These are phyloP conservation scores for Micropterix aruncella DNA, from an alignment of 2,888 invertebrate genomes.

Conservation along the genomic window DNA sequence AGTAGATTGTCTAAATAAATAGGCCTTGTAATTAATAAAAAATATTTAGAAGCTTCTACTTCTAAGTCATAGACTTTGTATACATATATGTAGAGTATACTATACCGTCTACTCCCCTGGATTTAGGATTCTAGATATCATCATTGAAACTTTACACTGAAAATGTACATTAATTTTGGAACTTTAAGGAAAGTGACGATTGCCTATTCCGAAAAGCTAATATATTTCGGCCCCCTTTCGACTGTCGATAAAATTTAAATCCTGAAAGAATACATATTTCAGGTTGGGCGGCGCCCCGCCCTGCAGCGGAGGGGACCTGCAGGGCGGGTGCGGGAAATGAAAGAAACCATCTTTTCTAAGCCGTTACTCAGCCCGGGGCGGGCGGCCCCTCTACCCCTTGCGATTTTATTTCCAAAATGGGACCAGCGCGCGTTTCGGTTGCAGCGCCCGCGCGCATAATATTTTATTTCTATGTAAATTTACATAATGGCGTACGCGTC, in stretches of 20 bases:
- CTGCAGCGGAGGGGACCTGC: background rate
- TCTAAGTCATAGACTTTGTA: too few relatives aligned
- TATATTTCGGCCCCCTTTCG: too few relatives aligned
- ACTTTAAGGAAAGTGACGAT: too few relatives aligned
- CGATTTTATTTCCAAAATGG: background rate
- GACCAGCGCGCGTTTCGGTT: background rate
- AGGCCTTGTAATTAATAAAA: too few relatives aligned
- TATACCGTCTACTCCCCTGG: too few relatives aligned
- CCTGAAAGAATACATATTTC: background rate
- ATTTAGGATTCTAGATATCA: too few relatives aligned
- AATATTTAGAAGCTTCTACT: too few relatives aligned
- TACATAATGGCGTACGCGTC: conserved; percentile 39
- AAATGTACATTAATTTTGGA: too few relatives aligned
- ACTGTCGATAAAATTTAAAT: background rate
- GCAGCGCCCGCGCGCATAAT: background rate
- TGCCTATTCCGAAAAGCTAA: too few relatives aligned
- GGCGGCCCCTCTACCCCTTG: background rate
- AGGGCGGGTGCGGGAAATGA: background rate
- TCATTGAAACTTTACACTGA: too few relatives aligned
- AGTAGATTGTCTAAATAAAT: too few relatives aligned
- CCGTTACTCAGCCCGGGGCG: background rate
- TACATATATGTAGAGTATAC: too few relatives aligned
- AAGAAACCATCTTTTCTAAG: background rate
- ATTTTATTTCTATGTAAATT: conserved; percentile 35
- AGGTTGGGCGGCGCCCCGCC: background rate